A percentile compares a stretch with the other conserved stretches of the same genome.
Conservation (phyloP, 2,888 invertebrate genomes). For the Cotesia congregata region DNA sequence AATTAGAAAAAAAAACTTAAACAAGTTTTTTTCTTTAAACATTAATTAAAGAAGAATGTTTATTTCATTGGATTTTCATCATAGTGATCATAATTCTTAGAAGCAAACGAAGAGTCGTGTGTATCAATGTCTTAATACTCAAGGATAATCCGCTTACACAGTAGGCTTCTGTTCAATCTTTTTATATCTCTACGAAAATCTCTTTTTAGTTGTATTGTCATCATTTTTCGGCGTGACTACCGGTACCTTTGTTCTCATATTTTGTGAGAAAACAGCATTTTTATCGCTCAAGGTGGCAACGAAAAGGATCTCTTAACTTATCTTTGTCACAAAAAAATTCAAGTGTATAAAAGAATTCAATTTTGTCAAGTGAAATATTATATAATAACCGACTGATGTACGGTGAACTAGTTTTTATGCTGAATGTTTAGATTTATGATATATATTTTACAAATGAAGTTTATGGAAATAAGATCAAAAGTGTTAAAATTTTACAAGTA, state of each 20-base stretch:
- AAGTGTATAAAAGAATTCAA: not conserved
- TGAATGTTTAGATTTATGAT: too few relatives aligned
- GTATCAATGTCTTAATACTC: slow-evolving; percentile 44
- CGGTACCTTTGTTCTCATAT: slow-evolving; percentile 64
- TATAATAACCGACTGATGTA: too few relatives aligned
- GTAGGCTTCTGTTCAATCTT: slow-evolving; percentile 24
- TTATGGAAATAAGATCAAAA: too few relatives aligned
- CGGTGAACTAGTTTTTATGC: too few relatives aligned
- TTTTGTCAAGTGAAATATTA: too few relatives aligned
- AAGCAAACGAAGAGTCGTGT: slow-evolving; percentile 53
- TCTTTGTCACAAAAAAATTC: slow-evolving; percentile 64
- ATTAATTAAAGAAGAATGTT: slow-evolving; percentile 26
- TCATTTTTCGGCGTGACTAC: slow-evolving; percentile 40
- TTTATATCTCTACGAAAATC: slow-evolving; percentile 25
- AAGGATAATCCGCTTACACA: slow-evolving; percentile 41
- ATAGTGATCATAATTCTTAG: slow-evolving; percentile 47
- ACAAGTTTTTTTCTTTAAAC: slow-evolving; percentile 13
- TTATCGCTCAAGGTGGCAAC: slow-evolving; percentile 70
- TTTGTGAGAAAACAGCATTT: slow-evolving; percentile 70
- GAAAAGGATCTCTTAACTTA: slow-evolving; percentile 69
- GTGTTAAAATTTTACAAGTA: too few relatives aligned
- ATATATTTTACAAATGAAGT: too few relatives aligned
- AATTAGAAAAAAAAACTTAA: not conserved
- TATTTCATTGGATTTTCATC: slow-evolving; percentile 47
- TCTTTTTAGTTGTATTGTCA: not conserved